These are phyloP conservation scores for Gallinago stenura DNA, from an alignment of 2,797 vertebrate species.

Conservation along the genomic window DNA sequence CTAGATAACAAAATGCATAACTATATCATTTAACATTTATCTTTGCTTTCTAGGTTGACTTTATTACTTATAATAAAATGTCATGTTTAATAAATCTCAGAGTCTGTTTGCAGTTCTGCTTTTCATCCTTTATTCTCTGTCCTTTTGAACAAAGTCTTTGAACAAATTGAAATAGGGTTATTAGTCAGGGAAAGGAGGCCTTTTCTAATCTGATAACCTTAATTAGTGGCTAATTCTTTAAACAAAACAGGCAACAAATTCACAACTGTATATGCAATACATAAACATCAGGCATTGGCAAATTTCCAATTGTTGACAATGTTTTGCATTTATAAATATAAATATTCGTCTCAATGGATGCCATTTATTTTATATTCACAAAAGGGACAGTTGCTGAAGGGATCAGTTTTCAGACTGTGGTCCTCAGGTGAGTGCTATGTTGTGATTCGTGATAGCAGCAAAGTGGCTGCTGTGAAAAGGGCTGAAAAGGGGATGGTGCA, in stretches of 20 bases:
- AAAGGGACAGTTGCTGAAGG: not conserved
- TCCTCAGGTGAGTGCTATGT: rapidly evolving
- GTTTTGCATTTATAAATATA: not conserved
- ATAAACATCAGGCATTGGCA: not conserved
- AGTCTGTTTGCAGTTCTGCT: slow-evolving; percentile 3
- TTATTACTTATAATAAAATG: slow-evolving; percentile 43
- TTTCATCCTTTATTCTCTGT: not conserved
- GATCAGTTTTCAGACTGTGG: not conserved
- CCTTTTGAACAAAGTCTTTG: not conserved
- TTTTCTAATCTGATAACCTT: not conserved
- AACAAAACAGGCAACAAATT: not conserved
- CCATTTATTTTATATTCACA: not conserved
- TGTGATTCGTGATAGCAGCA: not conserved
- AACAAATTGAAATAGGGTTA: not conserved
- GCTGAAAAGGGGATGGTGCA: not conserved
- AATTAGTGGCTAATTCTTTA: not conserved
- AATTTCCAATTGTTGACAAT: not conserved
- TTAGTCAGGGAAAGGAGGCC: not conserved
- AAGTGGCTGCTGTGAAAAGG: not conserved
- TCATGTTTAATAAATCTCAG: not conserved
- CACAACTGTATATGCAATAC: not conserved
- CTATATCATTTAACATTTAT: slow-evolving; percentile 10
- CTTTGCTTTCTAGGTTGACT: slow-evolving; percentile 24
- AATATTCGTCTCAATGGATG: not conserved
- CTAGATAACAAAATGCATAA: not conserved